Conservation (phyloP, 1,140 invertebrate species). For the Portunus trituberculatus region DNA sequence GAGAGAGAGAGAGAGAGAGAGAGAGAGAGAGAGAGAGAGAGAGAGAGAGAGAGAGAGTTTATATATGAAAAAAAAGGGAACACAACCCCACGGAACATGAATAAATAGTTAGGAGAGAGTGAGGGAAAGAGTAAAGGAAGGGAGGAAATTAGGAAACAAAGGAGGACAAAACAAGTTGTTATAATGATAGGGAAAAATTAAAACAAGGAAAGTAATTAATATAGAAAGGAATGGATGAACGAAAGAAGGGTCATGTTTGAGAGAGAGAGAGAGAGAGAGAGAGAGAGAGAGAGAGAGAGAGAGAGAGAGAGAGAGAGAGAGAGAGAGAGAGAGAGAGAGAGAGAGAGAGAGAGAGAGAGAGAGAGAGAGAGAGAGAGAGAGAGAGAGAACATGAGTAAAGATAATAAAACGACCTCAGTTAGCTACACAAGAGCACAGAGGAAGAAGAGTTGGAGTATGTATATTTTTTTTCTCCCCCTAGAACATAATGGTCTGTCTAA, state of each 20-base stretch:
- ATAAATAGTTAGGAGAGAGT: background rate
- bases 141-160: background rate
- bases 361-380: background rate
- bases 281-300: conserved; percentile 20
- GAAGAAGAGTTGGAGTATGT: background rate
- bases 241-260: background rate
- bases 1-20: background rate
- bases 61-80: background rate
- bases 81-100: background rate
- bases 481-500: background rate
- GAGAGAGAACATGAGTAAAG: background rate
- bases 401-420: background rate
- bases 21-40: conserved; percentile 16
- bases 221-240: background rate
- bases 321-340: conserved; percentile 11
- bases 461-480: background rate
- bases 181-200: no score
- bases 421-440: background rate
- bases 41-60: background rate
- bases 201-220: no score
- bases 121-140: background rate
- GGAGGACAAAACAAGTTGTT: no score
- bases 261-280: background rate
- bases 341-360: conserved; percentile 11
- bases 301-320: conserved; percentile 17